phyloP scores from a whole-genome alignment of 2,888 invertebrate species.

The Shargacucullia verbasci region DNA sequence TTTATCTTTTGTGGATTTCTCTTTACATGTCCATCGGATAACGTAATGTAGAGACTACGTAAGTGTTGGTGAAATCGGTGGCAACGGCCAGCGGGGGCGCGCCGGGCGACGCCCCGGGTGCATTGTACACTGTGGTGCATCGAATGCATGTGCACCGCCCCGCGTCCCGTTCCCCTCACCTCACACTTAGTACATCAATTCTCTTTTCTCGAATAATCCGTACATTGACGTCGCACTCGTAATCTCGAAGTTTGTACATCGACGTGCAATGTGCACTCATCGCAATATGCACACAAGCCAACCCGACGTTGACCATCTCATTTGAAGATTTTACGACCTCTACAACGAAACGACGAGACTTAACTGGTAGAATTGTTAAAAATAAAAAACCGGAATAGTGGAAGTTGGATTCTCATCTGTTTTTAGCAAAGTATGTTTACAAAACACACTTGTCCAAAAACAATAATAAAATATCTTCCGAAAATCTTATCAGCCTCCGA shows the following conservation, averaged over 20 bases:
- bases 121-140: constrained; percentile 74
- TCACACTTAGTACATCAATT: constrained; percentile 68
- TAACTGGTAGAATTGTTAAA: constrained; percentile 31
- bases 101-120: constrained; percentile 64
- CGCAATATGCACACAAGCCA: constrained; percentile 64
- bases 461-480: too few relatives aligned
- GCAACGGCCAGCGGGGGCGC: constrained; percentile 75
- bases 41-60: constrained; percentile 62
- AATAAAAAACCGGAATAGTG: constrained; percentile 24
- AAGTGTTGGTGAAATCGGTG: constrained; percentile 74
- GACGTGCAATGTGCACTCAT: constrained; percentile 64
- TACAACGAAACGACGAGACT: constrained; percentile 52
- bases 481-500: too few relatives aligned
- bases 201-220: constrained; percentile 82
- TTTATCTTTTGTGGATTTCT: constrained; percentile 28
- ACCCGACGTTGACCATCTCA: constrained; percentile 57
- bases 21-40: constrained; percentile 39
- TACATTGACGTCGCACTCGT: constrained; percentile 81
- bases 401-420: constrained; percentile 8
- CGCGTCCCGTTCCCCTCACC: constrained; percentile 53
- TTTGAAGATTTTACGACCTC: constrained; percentile 59
- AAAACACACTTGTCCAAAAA: too few relatives aligned
- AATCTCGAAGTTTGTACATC: constrained; percentile 71
- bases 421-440: too few relatives aligned
- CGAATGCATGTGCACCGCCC: constrained; percentile 69